A percentile compares a stretch with the other conserved stretches of the same genome.
Conservation (phyloP, 2,113 vertebrate genomes). For the Campylomormyrus numenius region DNA sequence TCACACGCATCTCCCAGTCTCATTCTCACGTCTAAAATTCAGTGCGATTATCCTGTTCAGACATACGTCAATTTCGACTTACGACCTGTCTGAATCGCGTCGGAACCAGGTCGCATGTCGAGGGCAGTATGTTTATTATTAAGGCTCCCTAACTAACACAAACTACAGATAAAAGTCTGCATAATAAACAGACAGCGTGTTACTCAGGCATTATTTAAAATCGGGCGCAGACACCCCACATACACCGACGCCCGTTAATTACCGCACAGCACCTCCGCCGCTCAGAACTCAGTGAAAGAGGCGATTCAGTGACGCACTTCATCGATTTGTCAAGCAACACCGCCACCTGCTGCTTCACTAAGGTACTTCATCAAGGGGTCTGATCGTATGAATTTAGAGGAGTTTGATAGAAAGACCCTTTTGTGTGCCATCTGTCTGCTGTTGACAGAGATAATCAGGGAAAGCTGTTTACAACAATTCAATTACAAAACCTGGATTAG, state of each 20-base stretch:
- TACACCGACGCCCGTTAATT: not conserved
- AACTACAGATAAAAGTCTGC: not conserved
- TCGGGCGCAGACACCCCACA: not conserved
- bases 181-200: not conserved
- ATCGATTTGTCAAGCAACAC: not conserved
- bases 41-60: not conserved
- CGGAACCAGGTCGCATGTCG: not conserved
- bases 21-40: not conserved
- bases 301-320: not conserved
- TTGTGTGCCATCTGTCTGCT: not conserved
- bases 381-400: not conserved
- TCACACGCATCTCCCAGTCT: not conserved
- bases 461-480: not conserved
- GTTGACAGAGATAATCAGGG: not conserved
- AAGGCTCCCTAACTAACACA: not conserved
- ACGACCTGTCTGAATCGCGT: not conserved
- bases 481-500: not conserved
- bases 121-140: not conserved
- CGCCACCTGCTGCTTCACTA: not conserved
- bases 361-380: not conserved
- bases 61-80: not conserved
- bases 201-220: not conserved
- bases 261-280: not conserved
- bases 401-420: not conserved
- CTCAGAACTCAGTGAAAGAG: not conserved